These are phyloP conservation scores for Scytalopus superciliaris DNA, from an alignment of 2,113 vertebrate species.

Conservation along the genomic window DNA sequence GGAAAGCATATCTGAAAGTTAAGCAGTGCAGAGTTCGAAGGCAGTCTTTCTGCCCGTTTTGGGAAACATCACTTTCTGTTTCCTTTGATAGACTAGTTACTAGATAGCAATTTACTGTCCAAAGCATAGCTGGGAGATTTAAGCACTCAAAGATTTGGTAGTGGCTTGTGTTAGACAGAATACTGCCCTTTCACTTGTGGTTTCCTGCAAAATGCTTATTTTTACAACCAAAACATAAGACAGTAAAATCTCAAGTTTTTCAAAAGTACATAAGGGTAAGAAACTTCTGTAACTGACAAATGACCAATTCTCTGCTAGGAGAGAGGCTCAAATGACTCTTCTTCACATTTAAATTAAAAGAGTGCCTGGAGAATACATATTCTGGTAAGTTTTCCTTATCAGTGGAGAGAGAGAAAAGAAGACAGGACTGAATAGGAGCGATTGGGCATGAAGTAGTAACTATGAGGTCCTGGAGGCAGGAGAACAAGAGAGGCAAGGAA, in stretches of 20 bases:
- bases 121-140: not conserved
- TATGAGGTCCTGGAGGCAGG: slow-evolving; percentile 29
- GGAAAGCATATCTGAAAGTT: not conserved
- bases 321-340: slow-evolving; percentile 5
- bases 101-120: not conserved
- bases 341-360: slow-evolving; percentile 50
- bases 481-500: slow-evolving; percentile 15
- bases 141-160: not conserved
- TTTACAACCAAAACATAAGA: not conserved
- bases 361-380: slow-evolving; percentile 17
- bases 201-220: not conserved
- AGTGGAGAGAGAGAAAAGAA: not conserved
- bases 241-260: not conserved
- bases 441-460: slow-evolving; percentile 47
- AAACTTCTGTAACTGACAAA: slow-evolving; percentile 39
- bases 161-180: not conserved
- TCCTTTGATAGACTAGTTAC: not conserved
- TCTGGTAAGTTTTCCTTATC: slow-evolving; percentile 55
- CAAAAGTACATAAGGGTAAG: not conserved
- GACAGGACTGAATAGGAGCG: not conserved
- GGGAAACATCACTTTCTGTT: not conserved
- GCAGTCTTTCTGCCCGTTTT: not conserved
- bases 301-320: not conserved
- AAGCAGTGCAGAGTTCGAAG: not conserved
- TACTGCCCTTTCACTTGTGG: not conserved